These are phyloP conservation scores for Macrophya alboannulata DNA, from an alignment of 2,888 invertebrate genomes.

Conservation along the genomic window DNA sequence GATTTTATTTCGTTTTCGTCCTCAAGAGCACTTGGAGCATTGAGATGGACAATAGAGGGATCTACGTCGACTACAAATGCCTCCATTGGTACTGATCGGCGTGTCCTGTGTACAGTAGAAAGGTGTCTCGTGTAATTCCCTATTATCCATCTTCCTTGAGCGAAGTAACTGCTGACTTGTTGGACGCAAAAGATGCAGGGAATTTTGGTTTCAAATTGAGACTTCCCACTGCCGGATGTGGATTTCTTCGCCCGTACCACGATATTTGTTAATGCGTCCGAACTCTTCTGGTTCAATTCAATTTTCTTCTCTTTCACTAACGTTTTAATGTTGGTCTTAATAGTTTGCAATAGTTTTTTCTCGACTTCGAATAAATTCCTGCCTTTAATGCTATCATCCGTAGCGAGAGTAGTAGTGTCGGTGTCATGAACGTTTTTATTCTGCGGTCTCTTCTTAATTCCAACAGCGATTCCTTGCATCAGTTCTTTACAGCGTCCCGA, in stretches of 20 bases:
- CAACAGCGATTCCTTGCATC: conserved; percentile 1
- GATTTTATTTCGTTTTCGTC: conserved; percentile 15
- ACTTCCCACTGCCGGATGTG: conserved; percentile 23
- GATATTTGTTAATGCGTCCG: conserved; percentile 15
- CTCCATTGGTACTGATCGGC: neutral
- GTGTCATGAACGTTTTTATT: conserved; percentile 4
- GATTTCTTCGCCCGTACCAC: conserved; percentile 21
- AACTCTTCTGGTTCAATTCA: conserved; percentile 2
- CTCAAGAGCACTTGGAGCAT: conserved; percentile 18
- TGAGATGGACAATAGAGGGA: conserved; percentile 22
- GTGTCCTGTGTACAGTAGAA: conserved; percentile 19
- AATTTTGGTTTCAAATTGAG: conserved; percentile 29
- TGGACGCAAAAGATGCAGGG: conserved; percentile 23
- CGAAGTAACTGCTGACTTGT: conserved; percentile 22
- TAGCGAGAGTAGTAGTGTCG: conserved; percentile 4
- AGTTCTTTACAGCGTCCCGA: conserved; percentile 17
- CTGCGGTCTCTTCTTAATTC: conserved; percentile 13
- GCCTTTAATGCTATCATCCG: neutral
- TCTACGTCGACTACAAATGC: conserved; percentile 17
- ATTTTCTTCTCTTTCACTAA: conserved; percentile 19
- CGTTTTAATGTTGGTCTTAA: conserved; percentile 4
- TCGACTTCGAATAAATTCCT: neutral
- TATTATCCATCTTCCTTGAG: conserved; percentile 20
- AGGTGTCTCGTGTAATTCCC: conserved; percentile 32
- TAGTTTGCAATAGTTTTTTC: conserved; percentile 9